Conservation (phyloP, 2,888 invertebrate species). For the Melieria crassipennis region DNA sequence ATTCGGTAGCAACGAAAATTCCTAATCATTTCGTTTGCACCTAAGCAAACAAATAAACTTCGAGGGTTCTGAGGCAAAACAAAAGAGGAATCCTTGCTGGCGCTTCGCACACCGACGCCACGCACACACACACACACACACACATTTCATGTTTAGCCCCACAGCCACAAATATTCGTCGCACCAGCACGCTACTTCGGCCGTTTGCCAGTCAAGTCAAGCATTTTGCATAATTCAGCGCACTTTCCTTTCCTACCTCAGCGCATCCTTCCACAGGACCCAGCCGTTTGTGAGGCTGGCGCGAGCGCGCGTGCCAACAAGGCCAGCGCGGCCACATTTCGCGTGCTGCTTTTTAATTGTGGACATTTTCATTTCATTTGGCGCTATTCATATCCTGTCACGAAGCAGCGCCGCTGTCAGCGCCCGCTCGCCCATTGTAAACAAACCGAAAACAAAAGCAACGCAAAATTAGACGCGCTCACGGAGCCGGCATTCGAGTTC, state of each 20-base stretch:
- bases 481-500: too few relatives aligned
- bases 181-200: not conserved
- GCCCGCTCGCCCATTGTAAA: too few relatives aligned
- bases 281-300: not conserved
- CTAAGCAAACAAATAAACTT: conserved; percentile 47
- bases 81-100: too few relatives aligned
- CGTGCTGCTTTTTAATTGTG: conserved; percentile 33
- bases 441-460: not conserved
- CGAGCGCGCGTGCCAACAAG: not conserved
- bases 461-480: not conserved
- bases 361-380: conserved; percentile 35
- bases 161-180: too few relatives aligned
- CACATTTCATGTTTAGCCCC: too few relatives aligned
- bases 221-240: not conserved
- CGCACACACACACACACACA: too few relatives aligned
- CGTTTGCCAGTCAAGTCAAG: conserved; percentile 31
- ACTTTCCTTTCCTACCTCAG: too few relatives aligned
- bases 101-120: too few relatives aligned
- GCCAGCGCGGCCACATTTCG: conserved; percentile 16
- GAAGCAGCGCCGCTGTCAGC: too few relatives aligned
- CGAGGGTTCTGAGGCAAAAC: not conserved
- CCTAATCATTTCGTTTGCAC: conserved; percentile 51
- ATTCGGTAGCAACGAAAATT: conserved; percentile 40
- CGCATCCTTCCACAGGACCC: too few relatives aligned
- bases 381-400: conserved; percentile 20